Evolutionary conservation across 2,113 vertebrate genomes (phyloP), one percentile per base, ranked within the genome.

Genomic region (Ceyx cyanopectus): DNA sequence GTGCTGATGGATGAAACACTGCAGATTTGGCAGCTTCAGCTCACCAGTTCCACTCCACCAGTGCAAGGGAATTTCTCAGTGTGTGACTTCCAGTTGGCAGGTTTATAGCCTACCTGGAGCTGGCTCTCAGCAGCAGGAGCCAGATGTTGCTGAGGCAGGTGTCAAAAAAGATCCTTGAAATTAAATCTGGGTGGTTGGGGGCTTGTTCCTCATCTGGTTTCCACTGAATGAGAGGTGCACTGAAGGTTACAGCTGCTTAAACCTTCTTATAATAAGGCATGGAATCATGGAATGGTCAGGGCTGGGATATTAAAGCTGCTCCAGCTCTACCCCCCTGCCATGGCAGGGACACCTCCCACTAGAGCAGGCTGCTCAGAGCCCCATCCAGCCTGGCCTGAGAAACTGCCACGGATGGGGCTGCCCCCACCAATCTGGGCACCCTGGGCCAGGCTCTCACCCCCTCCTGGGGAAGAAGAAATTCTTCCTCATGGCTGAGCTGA

Each of bases 31-130:
- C 81, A 92, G 80, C 77, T 87, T 89, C 91, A 85, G 74, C 70
- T 94, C 85, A 45, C 72, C 81, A 72, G 75, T 94, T 93, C 72
- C 68, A 27, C 84, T 90, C 58, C 74, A 72, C 77, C 96, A 93
- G 91, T 82, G 85, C 90, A 91, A 90, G 76, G 60, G 46, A 86
- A 81, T 89, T 85, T 83, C 86, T 93, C 14, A 30, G 30, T 69
- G 40, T 26, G 1, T 84, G 53, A 51, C 77, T 94, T 87, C 57
- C 69, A 93, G 73, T 70, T 84, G 76, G 57, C 58, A 87, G 65
- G 41, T 84, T 92, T 76, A 88, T 61, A 88, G 62, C 66, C 46
- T 81, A 60, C 22, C 10, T 81, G 66, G 13, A 85, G 58, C 41
- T 80, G 80, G 69, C 32, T 57, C 29, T 79, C 7, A 1, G 63